Base-by-base conservation (phyloP, 2,888 invertebrate species). In the Lasioglossum malachurum region DNA sequence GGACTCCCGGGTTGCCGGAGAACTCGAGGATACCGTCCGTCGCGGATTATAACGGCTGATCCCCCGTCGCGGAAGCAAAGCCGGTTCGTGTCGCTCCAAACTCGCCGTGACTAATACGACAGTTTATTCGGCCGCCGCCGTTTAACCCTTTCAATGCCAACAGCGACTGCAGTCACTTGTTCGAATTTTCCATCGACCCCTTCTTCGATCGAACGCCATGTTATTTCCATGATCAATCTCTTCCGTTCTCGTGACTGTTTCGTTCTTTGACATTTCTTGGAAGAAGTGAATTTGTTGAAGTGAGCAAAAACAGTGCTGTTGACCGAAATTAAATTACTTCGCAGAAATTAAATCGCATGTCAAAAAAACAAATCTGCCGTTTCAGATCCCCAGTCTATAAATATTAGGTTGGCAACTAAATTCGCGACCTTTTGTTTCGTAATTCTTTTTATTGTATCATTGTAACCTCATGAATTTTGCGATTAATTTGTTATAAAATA, bases 51-150 rank as follows among this genome's bases (percentile, higher is more conserved):
- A 46, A 46, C 12, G 64, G 44, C 41, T 35, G 67, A 67, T 67
- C 44, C 27, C 92, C 92, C 92, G 91, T 94, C 69, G 72, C 57
- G 27, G n/a, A 23, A 77, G 75, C 14, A 75, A 78, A 74, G 49
- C 74, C 87, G 81, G 80, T 78, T 75, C 90, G 90, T 93, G 93
- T 94, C 94, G 93, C 94, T 94, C 93, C 91, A 94, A 94, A 94
- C 93, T 94, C 90, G 93, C 93, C 93, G 92, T 94, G 94, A 94
- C 94, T 93, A 93, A 95, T 93, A 93, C 92, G 94, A 94, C 93
- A 93, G 94, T 94, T 95, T 93, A 93, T 93, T 92, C 92, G 87
- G 92, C 90, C 89, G 84, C 91, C 91, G 90, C 91, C 92, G 92
- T 94, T 94, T 94, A 57, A 57, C 57, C 10, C n/a, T n/a, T 12